These are phyloP conservation scores for Linepithema humile DNA, from an alignment of 1,140 invertebrate genomes.

Conservation along the genomic window DNA sequence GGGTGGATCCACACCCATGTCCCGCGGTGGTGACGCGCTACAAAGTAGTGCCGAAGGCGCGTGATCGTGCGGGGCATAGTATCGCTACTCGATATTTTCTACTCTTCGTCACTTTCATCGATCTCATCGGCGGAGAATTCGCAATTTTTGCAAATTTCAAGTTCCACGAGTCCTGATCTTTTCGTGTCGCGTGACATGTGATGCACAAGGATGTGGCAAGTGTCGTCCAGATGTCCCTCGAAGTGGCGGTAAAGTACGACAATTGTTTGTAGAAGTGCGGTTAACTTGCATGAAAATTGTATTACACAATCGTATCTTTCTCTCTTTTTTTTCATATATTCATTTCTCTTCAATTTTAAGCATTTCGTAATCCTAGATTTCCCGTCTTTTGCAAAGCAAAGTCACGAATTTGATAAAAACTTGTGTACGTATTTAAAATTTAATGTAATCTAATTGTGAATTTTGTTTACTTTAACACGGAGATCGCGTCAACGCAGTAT, in stretches of 20 bases:
- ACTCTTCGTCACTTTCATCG: no score
- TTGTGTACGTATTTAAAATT: no score
- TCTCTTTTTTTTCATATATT: background rate
- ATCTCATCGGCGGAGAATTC: no score
- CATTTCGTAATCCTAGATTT: background rate
- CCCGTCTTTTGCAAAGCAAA: no score
- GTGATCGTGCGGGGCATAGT: background rate
- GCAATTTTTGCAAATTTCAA: no score
- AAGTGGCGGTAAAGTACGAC: slow-evolving; percentile 24
- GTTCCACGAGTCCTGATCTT: no score
- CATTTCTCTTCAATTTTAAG: background rate
- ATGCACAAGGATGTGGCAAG: background rate
- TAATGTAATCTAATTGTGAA: no score
- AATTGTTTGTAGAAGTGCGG: background rate
- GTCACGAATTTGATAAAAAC: no score
- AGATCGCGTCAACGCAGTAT: background rate
- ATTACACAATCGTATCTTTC: background rate
- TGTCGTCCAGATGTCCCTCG: background rate
- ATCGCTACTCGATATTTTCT: background rate
- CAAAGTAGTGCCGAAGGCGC: slow-evolving; percentile 3
- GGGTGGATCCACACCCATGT: slow-evolving; percentile 57
- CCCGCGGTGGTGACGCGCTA: slow-evolving; percentile 2
- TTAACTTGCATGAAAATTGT: background rate
- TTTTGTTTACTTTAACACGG: background rate
- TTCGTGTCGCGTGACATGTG: background rate